A percentile compares a stretch with the other conserved stretches of the same genome.
Evolutionary conservation across 2,113 vertebrate genomes (phyloP).

Genomic region (Oxygymnocypris stewartii): DNA sequence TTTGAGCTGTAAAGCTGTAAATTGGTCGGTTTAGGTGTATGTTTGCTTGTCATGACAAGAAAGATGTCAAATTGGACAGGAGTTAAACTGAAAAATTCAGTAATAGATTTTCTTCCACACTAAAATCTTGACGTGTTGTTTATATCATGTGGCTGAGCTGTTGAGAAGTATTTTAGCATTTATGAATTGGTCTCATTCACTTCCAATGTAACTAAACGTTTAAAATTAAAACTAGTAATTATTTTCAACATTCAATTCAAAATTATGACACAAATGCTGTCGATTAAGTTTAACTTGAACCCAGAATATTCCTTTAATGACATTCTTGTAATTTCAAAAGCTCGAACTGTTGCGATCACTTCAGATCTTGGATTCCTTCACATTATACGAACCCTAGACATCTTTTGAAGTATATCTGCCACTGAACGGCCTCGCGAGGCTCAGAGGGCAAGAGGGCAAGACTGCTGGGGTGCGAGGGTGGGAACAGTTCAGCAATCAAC

Average conservation of each 20-base stretch:
- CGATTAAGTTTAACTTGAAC: not conserved
- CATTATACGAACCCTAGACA: constrained; percentile 35
- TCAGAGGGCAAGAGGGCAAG: constrained; percentile 38
- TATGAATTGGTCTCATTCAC: not conserved
- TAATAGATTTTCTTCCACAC: not conserved
- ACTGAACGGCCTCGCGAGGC: constrained; percentile 41
- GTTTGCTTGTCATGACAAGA: not conserved
- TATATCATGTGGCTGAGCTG: not conserved
- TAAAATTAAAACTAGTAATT: not conserved
- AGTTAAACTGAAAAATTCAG: not conserved
- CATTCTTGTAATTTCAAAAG: constrained; percentile 22
- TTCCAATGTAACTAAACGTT: not conserved
- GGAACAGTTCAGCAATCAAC: constrained; percentile 53
- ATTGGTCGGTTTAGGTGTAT: not conserved
- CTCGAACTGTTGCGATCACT: not conserved
- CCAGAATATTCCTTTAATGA: not conserved
- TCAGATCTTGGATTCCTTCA: constrained; percentile 26
- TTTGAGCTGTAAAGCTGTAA: not conserved
- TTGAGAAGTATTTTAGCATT: not conserved
- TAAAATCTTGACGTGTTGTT: not conserved
- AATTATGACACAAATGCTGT: not conserved
- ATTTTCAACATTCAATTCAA: not conserved
- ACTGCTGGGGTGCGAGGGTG: constrained; percentile 51
- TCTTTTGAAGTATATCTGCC: constrained; percentile 45
- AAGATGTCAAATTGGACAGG: not conserved